Conservation (phyloP, 2,888 invertebrate genomes). For the Drosophila testacea region DNA sequence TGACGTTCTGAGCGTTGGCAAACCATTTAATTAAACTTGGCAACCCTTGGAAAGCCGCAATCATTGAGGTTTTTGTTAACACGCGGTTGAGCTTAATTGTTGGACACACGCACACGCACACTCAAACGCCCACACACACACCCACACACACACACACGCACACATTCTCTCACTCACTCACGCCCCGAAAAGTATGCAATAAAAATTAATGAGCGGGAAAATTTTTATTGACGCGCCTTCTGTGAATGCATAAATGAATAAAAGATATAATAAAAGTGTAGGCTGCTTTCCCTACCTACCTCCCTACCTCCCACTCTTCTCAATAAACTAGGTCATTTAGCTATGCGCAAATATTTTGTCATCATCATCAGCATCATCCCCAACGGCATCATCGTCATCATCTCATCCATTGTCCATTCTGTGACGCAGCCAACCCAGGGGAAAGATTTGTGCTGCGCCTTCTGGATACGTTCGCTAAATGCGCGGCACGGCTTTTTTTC, state of each 20-base stretch:
- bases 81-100: constrained; percentile 55
- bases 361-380: constrained; percentile 15
- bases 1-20: constrained; percentile 30
- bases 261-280: constrained; percentile 19
- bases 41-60: constrained; percentile 49
- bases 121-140: constrained; percentile 8
- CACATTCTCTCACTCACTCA: constrained; percentile 6
- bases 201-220: constrained; percentile 71
- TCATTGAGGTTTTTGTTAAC: constrained; percentile 54
- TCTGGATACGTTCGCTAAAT: not conserved
- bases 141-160: not conserved
- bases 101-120: constrained; percentile 11
- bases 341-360: constrained; percentile 41
- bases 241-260: constrained; percentile 61
- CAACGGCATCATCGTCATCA: constrained; percentile 6
- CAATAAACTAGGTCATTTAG: constrained; percentile 17
- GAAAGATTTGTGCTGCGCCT: constrained; percentile 20
- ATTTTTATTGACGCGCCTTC: constrained; percentile 65
- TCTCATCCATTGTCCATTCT: constrained; percentile 25
- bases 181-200: constrained; percentile 47
- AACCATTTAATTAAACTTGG: constrained; percentile 61
- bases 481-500: not conserved
- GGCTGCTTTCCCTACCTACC: constrained; percentile 5
- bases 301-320: not conserved
- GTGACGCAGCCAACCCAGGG: constrained; percentile 26